These are phyloP conservation scores for Paguma larvata DNA, from an alignment of 2,797 vertebrate genomes.

Conservation along the genomic window DNA sequence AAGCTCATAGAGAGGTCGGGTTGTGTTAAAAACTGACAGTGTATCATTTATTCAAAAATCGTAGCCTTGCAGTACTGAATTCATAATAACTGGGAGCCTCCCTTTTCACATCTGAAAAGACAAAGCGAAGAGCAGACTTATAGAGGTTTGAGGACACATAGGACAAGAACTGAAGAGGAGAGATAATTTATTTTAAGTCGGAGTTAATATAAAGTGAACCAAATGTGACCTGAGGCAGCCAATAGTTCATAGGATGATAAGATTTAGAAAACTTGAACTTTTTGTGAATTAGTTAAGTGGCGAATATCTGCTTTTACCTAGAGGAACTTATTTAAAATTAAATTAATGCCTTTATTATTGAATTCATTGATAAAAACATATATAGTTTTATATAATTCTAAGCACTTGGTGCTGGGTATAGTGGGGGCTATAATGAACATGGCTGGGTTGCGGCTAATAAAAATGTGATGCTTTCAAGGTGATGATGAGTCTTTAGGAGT, in stretches of 20 bases:
- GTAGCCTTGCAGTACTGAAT: not conserved
- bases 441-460: not conserved
- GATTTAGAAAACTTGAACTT: slow-evolving; percentile 35
- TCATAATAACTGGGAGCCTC: not conserved
- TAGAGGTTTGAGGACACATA: not conserved
- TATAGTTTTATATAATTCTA: not conserved
- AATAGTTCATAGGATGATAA: not conserved
- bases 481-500: not conserved
- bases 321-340: slow-evolving; percentile 55
- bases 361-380: not conserved
- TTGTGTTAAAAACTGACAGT: not conserved
- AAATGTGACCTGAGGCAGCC: not conserved
- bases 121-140: not conserved
- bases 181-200: slow-evolving; percentile 42
- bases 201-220: slow-evolving; percentile 61
- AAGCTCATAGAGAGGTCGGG: not conserved
- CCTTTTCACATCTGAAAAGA: not conserved
- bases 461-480: not conserved
- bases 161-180: not conserved
- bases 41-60: not conserved
- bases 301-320: slow-evolving; percentile 5
- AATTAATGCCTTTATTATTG: not conserved
- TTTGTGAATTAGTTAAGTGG: not conserved
- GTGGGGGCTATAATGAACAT: not conserved
- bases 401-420: not conserved